Conservation (phyloP, 2,113 vertebrate species). For the Stegastes partitus region DNA sequence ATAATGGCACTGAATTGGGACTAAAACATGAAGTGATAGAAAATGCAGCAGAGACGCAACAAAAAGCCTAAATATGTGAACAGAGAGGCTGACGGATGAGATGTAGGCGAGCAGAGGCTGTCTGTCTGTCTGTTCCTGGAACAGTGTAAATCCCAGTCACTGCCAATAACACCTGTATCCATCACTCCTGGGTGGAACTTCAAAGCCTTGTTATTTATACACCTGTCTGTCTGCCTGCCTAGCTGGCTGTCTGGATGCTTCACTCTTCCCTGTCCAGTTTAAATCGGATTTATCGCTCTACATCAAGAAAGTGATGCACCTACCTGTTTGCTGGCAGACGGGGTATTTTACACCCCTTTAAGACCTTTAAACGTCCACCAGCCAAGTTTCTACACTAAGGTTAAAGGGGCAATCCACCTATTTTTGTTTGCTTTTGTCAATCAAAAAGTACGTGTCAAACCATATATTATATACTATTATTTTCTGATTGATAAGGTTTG, state of each 20-base stretch:
- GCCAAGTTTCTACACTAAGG: not conserved
- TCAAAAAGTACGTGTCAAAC: not conserved
- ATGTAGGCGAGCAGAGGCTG: not conserved
- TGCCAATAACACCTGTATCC: conserved; percentile 51
- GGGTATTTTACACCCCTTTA: not conserved
- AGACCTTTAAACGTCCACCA: not conserved
- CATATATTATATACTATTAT: no score
- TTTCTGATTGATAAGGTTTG: no score
- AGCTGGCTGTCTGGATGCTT: conserved; percentile 13
- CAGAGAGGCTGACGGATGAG: not conserved
- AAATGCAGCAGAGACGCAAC: not conserved
- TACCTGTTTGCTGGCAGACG: not conserved
- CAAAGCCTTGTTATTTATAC: conserved; percentile 62
- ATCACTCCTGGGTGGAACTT: conserved; percentile 49
- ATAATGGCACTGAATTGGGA: not conserved
- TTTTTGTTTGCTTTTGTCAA: not conserved
- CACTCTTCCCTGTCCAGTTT: conserved; percentile 6
- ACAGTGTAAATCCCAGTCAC: conserved; percentile 41
- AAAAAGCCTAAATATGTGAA: not conserved
- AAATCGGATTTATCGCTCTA: conserved; percentile 12
- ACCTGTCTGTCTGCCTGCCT: conserved; percentile 40
- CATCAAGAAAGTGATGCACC: not conserved
- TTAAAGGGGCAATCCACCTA: not conserved
- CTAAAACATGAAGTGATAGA: not conserved
- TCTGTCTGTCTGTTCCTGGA: conserved; percentile 9